phyloP scores from a whole-genome alignment of 2,113 vertebrate species.

The Oryzias celebensis region DNA sequence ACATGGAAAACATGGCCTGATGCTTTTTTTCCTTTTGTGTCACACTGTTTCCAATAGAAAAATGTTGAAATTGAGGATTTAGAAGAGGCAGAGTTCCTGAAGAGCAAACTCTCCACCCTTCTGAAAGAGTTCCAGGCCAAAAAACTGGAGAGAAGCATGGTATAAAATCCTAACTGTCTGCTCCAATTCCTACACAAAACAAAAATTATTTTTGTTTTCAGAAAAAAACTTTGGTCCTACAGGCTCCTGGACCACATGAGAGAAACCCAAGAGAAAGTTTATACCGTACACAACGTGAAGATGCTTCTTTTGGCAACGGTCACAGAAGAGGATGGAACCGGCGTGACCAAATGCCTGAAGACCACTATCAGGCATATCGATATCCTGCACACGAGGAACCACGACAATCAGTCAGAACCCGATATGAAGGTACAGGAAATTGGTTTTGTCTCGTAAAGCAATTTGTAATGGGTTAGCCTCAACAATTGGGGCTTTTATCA shows the following conservation, averaged over 20 bases:
- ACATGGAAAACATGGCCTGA: not conserved
- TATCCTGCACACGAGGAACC: conserved; percentile 18
- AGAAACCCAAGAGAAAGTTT: conserved; percentile 29
- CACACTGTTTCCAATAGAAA: conserved; percentile 50
- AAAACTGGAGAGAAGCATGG: conserved; percentile 55
- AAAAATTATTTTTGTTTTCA: not conserved
- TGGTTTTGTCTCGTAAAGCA: no score
- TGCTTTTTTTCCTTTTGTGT: not conserved
- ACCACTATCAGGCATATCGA: conserved; percentile 20
- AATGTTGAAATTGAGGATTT: conserved; percentile 74
- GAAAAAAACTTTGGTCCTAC: conserved; percentile 3
- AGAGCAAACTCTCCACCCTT: conserved; percentile 71
- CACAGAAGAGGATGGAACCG: conserved; percentile 30
- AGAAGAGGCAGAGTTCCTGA: conserved; percentile 76
- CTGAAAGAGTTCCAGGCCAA: conserved; percentile 73
- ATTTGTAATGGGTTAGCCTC: no score
- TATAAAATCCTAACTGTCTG: conserved; percentile 29
- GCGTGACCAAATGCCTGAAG: conserved; percentile 6
- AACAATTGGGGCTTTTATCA: no score
- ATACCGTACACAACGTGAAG: conserved; percentile 32
- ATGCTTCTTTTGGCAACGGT: conserved; percentile 21
- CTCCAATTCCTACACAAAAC: no score
- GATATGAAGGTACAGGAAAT: conserved; percentile 44
- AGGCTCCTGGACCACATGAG: conserved; percentile 14
- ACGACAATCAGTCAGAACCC: conserved; percentile 23